Base-by-base conservation (phyloP, 2,797 vertebrate genomes). In the Cygnus olor region DNA sequence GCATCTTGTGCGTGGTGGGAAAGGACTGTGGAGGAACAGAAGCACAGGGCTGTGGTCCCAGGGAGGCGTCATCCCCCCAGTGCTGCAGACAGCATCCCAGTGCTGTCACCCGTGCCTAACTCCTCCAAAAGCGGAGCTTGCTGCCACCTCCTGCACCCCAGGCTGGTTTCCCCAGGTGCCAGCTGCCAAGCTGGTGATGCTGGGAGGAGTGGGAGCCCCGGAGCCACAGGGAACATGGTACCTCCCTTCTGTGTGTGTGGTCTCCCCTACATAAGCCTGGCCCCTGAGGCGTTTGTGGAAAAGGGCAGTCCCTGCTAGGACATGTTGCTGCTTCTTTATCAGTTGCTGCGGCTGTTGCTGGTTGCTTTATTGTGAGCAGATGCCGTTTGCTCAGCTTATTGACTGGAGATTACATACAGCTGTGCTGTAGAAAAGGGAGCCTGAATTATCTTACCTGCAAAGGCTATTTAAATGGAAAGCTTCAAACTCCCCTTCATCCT, bases 321-420 rank as follows among this genome's bases (percentile, higher is more conserved):
- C 95, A 51, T 36, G 94, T 92, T 92, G 70, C 77, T 94, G 44
- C 72, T 45, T 8, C 84, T 93, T 95, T 95, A 96, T 95, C 94
- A 80, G 90, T 38, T 64, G 30, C 89, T 82, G 88, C 3, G 73
- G 88, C 60, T 89, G 89, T 58, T 93, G 84, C 69, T 0, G 24
- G 80, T 88, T 94, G 89, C 82, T 96, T 94, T 93, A 73, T 81
- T 85, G 89, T 1, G 2, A 94, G 72, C 87, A 94, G 92, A 89
- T 57, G 79, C 71, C 0, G 4, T 95, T 95, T 95, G 90, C 93
- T 91, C 81, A 89, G 49, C 19, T 95, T 95, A 92, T 89, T 94
- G 91, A 86, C 85, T 93, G 70, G 73, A 94, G 96, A 96, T 95
- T 88, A 68, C 77, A 69, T 57, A 66, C 85, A 97, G 89, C 87